phyloP scores from a whole-genome alignment of 2,113 vertebrate species.

The Ctenodactylus gundi region DNA sequence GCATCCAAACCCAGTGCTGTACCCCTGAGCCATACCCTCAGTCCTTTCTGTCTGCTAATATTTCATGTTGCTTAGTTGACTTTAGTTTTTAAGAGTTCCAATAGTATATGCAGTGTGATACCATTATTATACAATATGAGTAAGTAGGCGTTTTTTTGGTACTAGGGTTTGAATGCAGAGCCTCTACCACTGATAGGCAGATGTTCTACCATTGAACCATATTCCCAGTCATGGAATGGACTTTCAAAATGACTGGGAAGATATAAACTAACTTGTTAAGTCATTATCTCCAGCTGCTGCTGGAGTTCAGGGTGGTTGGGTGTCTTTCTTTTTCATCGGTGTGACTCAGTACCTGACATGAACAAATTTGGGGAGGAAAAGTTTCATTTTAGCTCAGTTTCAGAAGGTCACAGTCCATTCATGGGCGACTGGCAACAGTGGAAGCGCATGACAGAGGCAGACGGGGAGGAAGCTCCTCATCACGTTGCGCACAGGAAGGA shows the following conservation, averaged over 20 bases:
- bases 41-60: not conserved
- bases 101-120: not conserved
- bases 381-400: no score
- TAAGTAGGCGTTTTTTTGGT: not conserved
- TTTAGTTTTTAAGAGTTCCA: not conserved
- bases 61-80: slow-evolving; percentile 1
- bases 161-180: not conserved
- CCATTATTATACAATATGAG: not conserved
- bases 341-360: no score
- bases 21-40: not conserved
- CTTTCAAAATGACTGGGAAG: not conserved
- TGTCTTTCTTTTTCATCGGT: no score
- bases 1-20: not conserved
- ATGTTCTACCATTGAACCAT: not conserved
- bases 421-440: no score
- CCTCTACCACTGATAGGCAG: not conserved
- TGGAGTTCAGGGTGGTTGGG: not conserved
- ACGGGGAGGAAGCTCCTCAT: no score
- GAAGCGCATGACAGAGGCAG: no score
- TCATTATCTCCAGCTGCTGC: not conserved
- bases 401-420: no score
- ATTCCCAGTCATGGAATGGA: not conserved
- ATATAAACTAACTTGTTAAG: not conserved
- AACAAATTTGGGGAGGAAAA: no score
- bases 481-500: no score